Conservation (phyloP, 2,797 vertebrate species). For the Sebastes vulpes region DNA sequence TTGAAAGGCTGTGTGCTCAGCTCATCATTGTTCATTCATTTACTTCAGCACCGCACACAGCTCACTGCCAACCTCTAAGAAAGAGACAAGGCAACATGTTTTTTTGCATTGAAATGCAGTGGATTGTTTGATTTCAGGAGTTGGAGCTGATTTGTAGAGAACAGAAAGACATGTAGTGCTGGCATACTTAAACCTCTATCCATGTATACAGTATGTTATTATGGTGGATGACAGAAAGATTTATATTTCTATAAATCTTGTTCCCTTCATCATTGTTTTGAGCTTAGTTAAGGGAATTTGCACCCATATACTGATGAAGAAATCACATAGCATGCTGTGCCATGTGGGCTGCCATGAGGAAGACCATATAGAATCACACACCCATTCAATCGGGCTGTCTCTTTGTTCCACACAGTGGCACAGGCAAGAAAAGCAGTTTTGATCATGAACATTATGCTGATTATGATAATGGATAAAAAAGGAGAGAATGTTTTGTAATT, state of each 20-base stretch:
- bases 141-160: neutral
- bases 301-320: neutral
- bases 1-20: conserved; percentile 12
- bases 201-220: neutral
- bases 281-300: neutral
- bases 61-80: neutral
- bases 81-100: neutral
- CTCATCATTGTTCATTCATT: conserved; percentile 1
- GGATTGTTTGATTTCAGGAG: neutral
- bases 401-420: neutral
- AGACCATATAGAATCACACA: neutral
- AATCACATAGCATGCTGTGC: neutral
- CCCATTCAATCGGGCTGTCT: neutral
- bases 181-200: neutral
- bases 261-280: neutral
- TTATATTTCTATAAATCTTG: neutral
- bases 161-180: neutral
- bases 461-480: neutral
- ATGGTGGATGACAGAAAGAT: neutral
- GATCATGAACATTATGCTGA: neutral
- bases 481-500: conserved; percentile 7
- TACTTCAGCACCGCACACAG: neutral
- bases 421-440: neutral
- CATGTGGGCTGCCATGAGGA: neutral
- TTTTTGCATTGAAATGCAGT: neutral